phyloP scores from a whole-genome alignment of 1,140 invertebrate genomes.

The Protaetia brevitarsis region DNA sequence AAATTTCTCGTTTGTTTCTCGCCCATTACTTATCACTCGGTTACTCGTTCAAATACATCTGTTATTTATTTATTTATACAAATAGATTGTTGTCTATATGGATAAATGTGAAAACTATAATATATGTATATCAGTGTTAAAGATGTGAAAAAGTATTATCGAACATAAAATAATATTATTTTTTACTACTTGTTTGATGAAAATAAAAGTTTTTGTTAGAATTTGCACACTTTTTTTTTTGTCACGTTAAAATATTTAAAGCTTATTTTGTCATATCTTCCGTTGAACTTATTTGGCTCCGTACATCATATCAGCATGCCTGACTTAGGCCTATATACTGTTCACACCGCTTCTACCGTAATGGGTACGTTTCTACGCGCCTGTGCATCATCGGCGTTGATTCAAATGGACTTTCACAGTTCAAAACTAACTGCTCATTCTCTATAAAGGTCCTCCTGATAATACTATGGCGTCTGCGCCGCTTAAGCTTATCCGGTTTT shows the following conservation, averaged over 20 bases:
- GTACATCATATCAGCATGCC: too few species aligned
- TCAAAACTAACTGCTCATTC: neutral
- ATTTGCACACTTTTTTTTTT: too few species aligned
- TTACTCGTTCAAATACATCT: too few species aligned
- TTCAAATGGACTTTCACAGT: neutral
- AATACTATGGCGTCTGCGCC: neutral
- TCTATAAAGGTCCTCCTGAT: neutral
- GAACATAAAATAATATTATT: conserved; percentile 21
- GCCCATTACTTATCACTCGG: too few species aligned
- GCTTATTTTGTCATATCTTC: too few species aligned
- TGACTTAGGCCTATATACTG: too few species aligned
- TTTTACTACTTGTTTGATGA: conserved; percentile 5
- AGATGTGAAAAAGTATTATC: conserved; percentile 20
- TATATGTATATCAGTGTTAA: neutral
- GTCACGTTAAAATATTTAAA: too few species aligned
- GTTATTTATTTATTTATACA: too few species aligned
- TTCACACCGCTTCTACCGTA: too few species aligned
- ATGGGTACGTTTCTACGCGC: too few species aligned
- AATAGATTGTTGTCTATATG: conserved; percentile 13
- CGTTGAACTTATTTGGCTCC: too few species aligned
- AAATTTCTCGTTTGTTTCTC: too few species aligned
- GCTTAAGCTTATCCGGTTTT: neutral
- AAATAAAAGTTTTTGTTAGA: conserved; percentile 20
- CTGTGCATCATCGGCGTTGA: neutral
- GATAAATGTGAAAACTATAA: neutral